Conservation (phyloP, 1,140 invertebrate genomes). For the Trachymyrmex cornetzi region DNA sequence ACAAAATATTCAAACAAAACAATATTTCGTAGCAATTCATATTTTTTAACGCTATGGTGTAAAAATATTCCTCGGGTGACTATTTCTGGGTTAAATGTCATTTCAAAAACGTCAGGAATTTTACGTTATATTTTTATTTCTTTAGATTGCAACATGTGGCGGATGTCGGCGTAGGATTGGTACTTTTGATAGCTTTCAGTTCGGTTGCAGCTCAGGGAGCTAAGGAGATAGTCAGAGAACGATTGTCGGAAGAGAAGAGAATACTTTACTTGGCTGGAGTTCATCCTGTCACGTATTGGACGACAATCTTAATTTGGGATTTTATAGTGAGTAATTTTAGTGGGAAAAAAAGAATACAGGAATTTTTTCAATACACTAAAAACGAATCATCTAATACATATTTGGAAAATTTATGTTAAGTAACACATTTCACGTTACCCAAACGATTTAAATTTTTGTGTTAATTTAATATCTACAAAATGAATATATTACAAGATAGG, state of each 20-base stretch:
- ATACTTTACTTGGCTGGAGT: constrained; percentile 89
- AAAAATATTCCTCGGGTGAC: too few relatives aligned
- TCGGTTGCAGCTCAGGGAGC: constrained; percentile 88
- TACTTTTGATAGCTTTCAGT: constrained; percentile 88
- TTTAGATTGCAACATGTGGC: constrained; percentile 89
- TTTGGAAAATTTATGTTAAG: too few relatives aligned
- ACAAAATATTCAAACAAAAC: too few relatives aligned
- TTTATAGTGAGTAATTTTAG: constrained; percentile 85
- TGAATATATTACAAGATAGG: too few relatives aligned
- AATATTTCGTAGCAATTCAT: too few relatives aligned
- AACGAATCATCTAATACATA: background rate
- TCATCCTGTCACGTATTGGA: constrained; percentile 88
- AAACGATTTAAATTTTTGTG: too few relatives aligned
- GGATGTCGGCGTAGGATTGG: constrained; percentile 89
- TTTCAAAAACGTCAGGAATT: background rate
- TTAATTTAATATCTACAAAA: too few relatives aligned
- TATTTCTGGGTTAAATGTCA: background rate
- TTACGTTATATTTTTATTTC: constrained; percentile 9
- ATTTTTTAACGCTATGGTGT: too few relatives aligned
- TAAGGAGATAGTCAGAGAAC: constrained; percentile 88
- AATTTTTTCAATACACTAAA: background rate
- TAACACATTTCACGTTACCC: too few relatives aligned
- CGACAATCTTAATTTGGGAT: constrained; percentile 88
- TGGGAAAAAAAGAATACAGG: background rate
- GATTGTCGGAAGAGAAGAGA: constrained; percentile 88